Conservation (phyloP, 1,140 invertebrate species). For the Leguminivora glycinivorella region DNA sequence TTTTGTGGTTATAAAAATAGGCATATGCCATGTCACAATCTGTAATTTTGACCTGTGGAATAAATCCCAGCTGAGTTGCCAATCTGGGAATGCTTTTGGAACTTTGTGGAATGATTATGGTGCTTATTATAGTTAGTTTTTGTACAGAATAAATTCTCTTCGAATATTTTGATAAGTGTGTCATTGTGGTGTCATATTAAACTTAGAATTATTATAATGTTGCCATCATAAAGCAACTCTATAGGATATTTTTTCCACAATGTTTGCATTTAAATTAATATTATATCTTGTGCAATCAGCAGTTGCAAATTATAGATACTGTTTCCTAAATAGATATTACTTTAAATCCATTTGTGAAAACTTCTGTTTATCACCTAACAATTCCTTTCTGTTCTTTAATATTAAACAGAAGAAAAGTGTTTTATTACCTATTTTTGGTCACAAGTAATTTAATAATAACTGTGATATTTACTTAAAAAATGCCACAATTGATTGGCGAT, state of each 20-base stretch:
- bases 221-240: slow-evolving; percentile 14
- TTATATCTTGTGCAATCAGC: slow-evolving; percentile 50
- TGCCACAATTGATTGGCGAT: slow-evolving; percentile 65
- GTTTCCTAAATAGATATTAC: slow-evolving; percentile 34
- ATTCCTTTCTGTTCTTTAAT: slow-evolving; percentile 50
- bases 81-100: slow-evolving; percentile 46
- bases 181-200: slow-evolving; percentile 45
- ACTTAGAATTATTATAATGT: slow-evolving; percentile 35
- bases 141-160: slow-evolving; percentile 76
- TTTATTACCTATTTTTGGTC: slow-evolving; percentile 65
- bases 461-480: slow-evolving; percentile 77
- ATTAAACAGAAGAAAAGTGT: slow-evolving; percentile 46
- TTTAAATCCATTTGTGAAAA: slow-evolving; percentile 36
- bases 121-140: slow-evolving; percentile 75
- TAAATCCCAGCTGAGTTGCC: slow-evolving; percentile 41
- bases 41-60: not conserved
- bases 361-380: slow-evolving; percentile 50
- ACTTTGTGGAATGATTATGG: slow-evolving; percentile 67
- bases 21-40: not conserved
- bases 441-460: slow-evolving; percentile 76
- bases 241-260: slow-evolving; percentile 14
- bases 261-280: slow-evolving; percentile 27
- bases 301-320: slow-evolving; percentile 33
- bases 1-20: not conserved
- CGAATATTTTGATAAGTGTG: slow-evolving; percentile 64